Conservation (phyloP, 2,797 vertebrate species). For the Microcaecilia unicolor region DNA sequence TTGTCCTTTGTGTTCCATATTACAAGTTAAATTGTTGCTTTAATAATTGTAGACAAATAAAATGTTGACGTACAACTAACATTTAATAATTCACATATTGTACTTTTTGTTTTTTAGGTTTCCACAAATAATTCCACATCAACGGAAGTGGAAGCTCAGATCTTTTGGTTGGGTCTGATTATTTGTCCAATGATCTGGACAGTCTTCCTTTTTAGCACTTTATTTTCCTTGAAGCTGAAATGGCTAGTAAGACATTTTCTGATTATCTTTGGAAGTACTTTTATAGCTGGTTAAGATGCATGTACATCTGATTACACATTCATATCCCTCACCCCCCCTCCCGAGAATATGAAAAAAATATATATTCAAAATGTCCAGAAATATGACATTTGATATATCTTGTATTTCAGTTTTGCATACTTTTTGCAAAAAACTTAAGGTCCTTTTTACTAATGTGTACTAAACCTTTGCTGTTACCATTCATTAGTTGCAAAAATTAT, state of each 20-base stretch:
- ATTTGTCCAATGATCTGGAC: slow-evolving; percentile 76
- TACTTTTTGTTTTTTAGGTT: slow-evolving; percentile 32
- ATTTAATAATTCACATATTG: no score
- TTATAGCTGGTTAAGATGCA: no score
- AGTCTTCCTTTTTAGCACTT: slow-evolving; percentile 73
- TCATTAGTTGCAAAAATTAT: no score
- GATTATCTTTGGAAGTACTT: fast-evolving
- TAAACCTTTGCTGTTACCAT: no score
- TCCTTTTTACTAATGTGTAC: no score
- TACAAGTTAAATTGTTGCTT: no score
- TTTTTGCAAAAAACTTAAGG: no score
- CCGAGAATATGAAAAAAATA: fast-evolving
- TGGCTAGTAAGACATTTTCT: slow-evolving; percentile 64
- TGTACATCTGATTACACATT: no score
- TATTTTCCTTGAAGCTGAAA: slow-evolving; percentile 75
- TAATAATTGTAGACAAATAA: no score
- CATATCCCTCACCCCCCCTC: no score
- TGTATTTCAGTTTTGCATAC: background rate
- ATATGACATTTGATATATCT: background rate
- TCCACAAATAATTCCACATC: slow-evolving; percentile 24
- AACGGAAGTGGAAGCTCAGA: slow-evolving; percentile 68
- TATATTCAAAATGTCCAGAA: background rate
- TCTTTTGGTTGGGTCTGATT: slow-evolving; percentile 78
- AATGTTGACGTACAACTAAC: no score
- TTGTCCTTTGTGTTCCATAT: no score